phyloP scores from a whole-genome alignment of 2,113 vertebrate genomes.

The Phycodurus eques region DNA sequence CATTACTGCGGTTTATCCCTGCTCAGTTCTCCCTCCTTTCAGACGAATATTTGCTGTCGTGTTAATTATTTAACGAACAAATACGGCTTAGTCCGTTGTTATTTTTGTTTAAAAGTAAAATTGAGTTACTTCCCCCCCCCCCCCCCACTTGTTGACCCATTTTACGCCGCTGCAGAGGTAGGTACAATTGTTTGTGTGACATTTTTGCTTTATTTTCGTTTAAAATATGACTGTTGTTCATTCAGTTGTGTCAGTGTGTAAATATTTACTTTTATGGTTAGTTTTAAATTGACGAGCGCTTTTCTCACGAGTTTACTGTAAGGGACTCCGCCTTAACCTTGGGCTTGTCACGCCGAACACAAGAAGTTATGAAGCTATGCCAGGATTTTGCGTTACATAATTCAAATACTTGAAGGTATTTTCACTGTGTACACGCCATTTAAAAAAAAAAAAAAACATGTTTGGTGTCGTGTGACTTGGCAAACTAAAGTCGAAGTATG shows the following conservation, averaged over 20 bases:
- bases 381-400: neutral
- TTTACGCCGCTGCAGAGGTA: constrained; percentile 16
- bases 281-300: neutral
- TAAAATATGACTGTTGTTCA: neutral
- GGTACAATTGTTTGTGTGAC: constrained; percentile 25
- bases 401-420: neutral
- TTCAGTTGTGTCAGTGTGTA: neutral
- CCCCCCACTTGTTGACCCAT: constrained; percentile 11
- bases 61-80: neutral
- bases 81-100: neutral
- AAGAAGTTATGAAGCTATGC: neutral
- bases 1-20: constrained; percentile 2
- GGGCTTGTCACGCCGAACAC: neutral
- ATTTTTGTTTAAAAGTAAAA: neutral
- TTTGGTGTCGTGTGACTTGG: neutral
- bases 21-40: neutral
- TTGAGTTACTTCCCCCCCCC: neutral
- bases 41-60: neutral
- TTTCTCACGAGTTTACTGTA: neutral
- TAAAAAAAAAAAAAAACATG: no score
- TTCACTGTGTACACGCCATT: neutral
- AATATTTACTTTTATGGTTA: neutral
- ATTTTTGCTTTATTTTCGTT: neutral
- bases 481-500: neutral
- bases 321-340: neutral